Evolutionary conservation across 2,113 vertebrate species (phyloP), one percentile per base, ranked within the genome.

Genomic region (Rattus rattus): DNA sequence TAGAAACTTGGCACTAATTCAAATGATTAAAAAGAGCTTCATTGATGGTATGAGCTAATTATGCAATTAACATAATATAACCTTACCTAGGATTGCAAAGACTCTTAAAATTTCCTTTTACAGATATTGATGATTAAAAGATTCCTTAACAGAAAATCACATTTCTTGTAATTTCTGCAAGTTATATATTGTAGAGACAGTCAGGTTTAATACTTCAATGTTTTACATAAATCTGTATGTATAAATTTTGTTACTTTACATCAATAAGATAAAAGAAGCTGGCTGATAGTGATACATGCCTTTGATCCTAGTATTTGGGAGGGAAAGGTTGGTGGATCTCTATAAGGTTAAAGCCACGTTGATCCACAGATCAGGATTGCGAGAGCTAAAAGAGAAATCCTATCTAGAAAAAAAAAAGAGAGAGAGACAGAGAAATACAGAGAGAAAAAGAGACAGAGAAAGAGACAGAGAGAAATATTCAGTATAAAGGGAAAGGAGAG

Each of bases 11-110:
- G 96, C 91, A 97, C 94, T 98, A 97, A 97, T 97, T 97, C 96
- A 97, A 97, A 97, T 96, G 94, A 96, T 69, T 56, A 69, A 96
- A 95, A 95, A 96, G 94, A 95, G 39, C 92, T 97, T 94, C 95
- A 96, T 92, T 97, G 98, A 96, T 97, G 96, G 94, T 96, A 97
- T 95, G 92, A 96, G 96, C 96, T 98, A 97, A 98, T 98, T 96
- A 86, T 95, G 96, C 86, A 97, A 95, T 97, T 97, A 98, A 97
- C 97, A 97, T 96, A 96, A 96, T 97, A 97, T 96, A 97, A 97
- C 91, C 95, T 96, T 96, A 96, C 97, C 96, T 97, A 96, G 77
- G 88, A 91, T 96, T 96, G 73, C 75, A 92, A 97, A 95, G 95
- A 95, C 24, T 84, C 92, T 96, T 79, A 95, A 95, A 94, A 77